Base-by-base conservation (phyloP, 2,888 invertebrate species). In the Agapostemon virescens region DNA sequence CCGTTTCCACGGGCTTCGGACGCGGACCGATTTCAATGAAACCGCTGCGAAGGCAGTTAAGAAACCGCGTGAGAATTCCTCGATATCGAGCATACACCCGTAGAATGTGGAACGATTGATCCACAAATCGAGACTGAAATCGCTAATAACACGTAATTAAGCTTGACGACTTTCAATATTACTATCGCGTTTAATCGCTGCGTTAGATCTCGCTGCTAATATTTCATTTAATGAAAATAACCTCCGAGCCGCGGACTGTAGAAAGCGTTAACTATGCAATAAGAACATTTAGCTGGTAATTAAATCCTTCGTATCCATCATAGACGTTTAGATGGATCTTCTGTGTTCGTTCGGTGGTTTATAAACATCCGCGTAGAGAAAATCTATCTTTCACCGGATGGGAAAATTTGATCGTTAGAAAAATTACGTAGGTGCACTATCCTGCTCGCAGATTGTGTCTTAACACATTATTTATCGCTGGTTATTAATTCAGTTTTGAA, bases 11-110 rank as follows among this genome's bases (percentile, higher is more conserved):
- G 40, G 81, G 52, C 20, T 15, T 68, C n/a, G 45, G 42, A 36
- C 58, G 40, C 52, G 52, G 69, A 78, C 77, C 58, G 80, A 73
- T 64, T 69, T 79, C 69, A 69, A 79, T 73, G 80, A 58, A 73
- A 69, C 40, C 40, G 49, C 30, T 52, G n/a, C 69, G 30, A 45
- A 0, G 26, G 40, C 15, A n/a, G 40, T 70, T 70, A 58, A 70
- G 26, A n/a, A 70, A 61, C 40, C 45, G 49, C 49, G 69, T 23
- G 55, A 23, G 20, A 55, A 63, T 63, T 33, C 61, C 30, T 20
- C 17, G 30, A 61, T 61, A 33, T 61, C 61, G 61, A 30, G 58
- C 26, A 58, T 26, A 17, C 26, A 17, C 15, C 15, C 1, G 6
- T 20, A 61, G 7, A 61, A 33, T 33, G 20, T 33, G 20, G 61